Conservation (phyloP, 2,113 vertebrate species). For the Scopus umbretta region DNA sequence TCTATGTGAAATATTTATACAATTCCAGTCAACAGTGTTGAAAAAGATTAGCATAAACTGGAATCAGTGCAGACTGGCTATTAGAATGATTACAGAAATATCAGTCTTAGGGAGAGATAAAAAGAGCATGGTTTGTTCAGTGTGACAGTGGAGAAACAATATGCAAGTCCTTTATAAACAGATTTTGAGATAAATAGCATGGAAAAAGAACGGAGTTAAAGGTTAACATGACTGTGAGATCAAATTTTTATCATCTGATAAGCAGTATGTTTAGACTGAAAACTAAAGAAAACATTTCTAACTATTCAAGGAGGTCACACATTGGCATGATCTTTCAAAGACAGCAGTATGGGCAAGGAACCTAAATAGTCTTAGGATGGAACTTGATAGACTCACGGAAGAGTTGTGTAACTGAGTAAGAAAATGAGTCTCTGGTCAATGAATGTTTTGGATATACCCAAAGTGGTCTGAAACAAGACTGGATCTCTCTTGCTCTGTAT, state of each 20-base stretch:
- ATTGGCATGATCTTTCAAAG: neutral
- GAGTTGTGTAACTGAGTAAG: neutral
- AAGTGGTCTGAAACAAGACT: neutral
- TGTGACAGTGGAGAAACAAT: neutral
- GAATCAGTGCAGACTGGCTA: neutral
- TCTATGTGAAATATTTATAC: constrained; percentile 19
- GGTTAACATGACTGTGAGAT: neutral
- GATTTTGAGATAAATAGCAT: neutral
- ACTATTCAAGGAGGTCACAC: neutral
- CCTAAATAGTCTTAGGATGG: neutral
- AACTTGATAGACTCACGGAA: neutral
- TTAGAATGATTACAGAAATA: neutral
- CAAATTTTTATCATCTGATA: neutral
- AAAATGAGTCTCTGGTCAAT: neutral
- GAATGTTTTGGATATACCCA: neutral
- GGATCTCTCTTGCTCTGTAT: neutral
- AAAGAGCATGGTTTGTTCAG: neutral
- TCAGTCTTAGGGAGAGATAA: neutral
- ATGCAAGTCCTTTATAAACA: neutral
- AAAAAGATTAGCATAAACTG: neutral
- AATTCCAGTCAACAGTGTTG: neutral
- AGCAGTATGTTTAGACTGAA: neutral
- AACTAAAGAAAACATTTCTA: neutral
- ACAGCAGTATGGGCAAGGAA: neutral
- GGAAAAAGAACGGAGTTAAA: neutral